Percentiles rank a stretch among this genome's conserved stretches.
phyloP scores from a whole-genome alignment of 1,140 invertebrate species.

The Bombus balteatus region DNA sequence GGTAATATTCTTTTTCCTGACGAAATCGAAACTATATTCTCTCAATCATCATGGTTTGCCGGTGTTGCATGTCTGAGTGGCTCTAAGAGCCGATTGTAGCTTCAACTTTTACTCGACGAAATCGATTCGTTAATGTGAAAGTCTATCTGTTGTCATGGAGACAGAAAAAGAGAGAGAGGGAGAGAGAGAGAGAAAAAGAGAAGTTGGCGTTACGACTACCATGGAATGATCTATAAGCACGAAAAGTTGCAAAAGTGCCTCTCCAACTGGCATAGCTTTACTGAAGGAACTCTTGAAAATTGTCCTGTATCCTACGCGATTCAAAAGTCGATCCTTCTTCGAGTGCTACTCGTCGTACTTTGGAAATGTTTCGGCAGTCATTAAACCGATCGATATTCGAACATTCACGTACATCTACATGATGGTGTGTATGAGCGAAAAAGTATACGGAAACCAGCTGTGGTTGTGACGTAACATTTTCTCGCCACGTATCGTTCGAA shows the following conservation, averaged over 20 bases:
- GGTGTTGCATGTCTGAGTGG: neutral
- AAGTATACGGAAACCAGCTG: too few species aligned
- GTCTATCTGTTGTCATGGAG: neutral
- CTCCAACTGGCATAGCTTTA: conserved; percentile 1
- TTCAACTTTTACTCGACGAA: neutral
- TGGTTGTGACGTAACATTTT: neutral
- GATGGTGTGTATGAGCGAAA: neutral
- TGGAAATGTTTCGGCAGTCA: conserved; percentile 21
- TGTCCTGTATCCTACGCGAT: conserved; percentile 18
- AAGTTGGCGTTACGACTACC: neutral
- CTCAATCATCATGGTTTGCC: neutral
- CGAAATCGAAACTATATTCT: neutral
- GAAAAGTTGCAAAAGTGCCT: conserved; percentile 34
- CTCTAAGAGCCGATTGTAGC: neutral
- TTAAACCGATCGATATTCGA: conserved; percentile 31
- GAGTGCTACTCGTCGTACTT: conserved; percentile 12
- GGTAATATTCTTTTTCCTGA: neutral
- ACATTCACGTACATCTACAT: neutral
- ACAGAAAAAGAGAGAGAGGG: too few species aligned
- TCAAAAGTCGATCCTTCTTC: conserved; percentile 25
- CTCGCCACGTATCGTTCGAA: neutral
- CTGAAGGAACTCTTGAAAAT: conserved; percentile 33
- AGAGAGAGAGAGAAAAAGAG: too few species aligned
- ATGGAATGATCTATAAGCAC: conserved; percentile 30
- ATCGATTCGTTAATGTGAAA: conserved; percentile 22